Percentiles rank a stretch among this genome's conserved stretches.
phyloP scores from a whole-genome alignment of 2,888 invertebrate genomes.

The Trichopria drosophilae region DNA sequence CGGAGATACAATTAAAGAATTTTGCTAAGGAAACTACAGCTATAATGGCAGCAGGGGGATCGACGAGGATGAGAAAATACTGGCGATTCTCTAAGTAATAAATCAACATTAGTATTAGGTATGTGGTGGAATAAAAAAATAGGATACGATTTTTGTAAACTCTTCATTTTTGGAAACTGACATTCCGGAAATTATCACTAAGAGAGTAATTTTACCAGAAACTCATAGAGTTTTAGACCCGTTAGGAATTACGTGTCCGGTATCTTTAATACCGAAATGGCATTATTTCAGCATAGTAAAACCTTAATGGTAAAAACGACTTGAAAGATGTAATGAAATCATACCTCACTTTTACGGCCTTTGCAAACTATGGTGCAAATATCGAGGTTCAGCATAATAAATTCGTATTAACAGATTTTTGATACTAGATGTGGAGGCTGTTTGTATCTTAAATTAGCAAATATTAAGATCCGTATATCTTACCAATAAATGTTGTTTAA shows the following conservation, averaged over 20 bases:
- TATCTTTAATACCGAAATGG: constrained; percentile 27
- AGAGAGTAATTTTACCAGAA: constrained; percentile 15
- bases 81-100: background rate
- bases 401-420: no score
- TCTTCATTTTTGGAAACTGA: background rate
- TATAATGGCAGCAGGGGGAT: background rate
- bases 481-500: no score
- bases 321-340: no score
- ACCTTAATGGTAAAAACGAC: no score
- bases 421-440: no score
- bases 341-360: no score
- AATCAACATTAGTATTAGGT: constrained; percentile 2
- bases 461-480: no score
- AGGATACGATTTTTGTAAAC: constrained; percentile 16
- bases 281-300: no score
- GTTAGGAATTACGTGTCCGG: constrained; percentile 13
- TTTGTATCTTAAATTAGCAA: no score
- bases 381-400: no score
- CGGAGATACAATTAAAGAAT: background rate
- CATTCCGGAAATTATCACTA: background rate
- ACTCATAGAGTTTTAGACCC: constrained; percentile 13
- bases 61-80: constrained; percentile 4
- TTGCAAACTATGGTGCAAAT: no score
- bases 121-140: constrained; percentile 13
- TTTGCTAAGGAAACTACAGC: background rate